Percentiles rank a stretch among this genome's conserved stretches.
Conservation (phyloP, 2,888 invertebrate species). For the Psococerastis gibbosa region DNA sequence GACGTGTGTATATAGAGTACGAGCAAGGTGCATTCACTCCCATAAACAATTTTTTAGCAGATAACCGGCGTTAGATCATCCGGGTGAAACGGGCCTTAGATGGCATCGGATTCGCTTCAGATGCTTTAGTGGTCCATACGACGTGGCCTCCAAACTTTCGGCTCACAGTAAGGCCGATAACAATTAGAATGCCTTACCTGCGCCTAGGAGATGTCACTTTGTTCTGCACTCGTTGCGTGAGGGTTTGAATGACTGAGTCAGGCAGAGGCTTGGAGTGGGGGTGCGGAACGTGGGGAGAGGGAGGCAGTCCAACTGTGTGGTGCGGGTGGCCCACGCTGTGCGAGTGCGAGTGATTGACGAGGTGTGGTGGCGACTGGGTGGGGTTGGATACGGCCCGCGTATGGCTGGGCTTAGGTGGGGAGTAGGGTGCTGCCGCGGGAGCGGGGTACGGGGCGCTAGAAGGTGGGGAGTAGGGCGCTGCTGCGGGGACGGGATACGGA, state of each 20-base stretch:
- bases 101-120: too few species aligned
- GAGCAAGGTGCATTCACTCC: too few species aligned
- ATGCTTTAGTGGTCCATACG: too few species aligned
- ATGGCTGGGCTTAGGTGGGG: constrained; percentile 31
- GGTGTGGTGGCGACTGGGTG: constrained; percentile 25
- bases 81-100: too few species aligned
- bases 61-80: too few species aligned
- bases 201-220: constrained; percentile 26
- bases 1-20: too few species aligned
- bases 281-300: constrained; percentile 17
- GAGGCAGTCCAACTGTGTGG: constrained; percentile 3
- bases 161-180: too few species aligned
- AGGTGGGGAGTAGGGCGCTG: not conserved
- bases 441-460: not conserved
- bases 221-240: constrained; percentile 50
- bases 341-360: constrained; percentile 25
- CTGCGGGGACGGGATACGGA: constrained; percentile 14
- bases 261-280: constrained; percentile 43
- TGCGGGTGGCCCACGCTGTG: constrained; percentile 18
- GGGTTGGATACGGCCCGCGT: constrained; percentile 41
- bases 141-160: too few species aligned
- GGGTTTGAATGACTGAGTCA: constrained; percentile 46
- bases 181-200: too few species aligned
- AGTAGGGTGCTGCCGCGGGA: not conserved
- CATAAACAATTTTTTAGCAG: too few species aligned